These are phyloP conservation scores for Drosophila leonis DNA, from an alignment of 2,888 invertebrate genomes.

Conservation along the genomic window DNA sequence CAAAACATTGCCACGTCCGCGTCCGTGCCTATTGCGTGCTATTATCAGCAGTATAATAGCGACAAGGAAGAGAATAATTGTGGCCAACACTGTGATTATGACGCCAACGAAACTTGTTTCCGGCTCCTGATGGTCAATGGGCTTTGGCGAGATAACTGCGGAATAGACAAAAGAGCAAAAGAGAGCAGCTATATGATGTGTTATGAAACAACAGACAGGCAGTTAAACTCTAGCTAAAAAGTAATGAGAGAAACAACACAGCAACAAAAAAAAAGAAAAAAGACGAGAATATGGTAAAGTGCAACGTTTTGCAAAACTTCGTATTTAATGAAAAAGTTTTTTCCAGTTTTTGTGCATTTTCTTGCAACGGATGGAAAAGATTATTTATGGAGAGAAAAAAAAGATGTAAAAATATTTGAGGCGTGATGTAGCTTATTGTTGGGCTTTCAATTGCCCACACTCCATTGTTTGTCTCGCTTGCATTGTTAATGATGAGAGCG, in stretches of 20 bases:
- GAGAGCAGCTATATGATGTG: constrained; percentile 6
- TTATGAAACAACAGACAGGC: constrained; percentile 9
- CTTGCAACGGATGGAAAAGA: constrained; percentile 14
- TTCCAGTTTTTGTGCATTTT: constrained; percentile 35
- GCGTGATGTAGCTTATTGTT: constrained; percentile 40
- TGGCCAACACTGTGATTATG: constrained; percentile 90
- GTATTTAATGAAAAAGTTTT: constrained; percentile 51
- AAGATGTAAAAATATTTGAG: constrained; percentile 22
- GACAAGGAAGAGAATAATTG: constrained; percentile 90
- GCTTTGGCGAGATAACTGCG: constrained; percentile 86
- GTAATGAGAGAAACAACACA: constrained; percentile 21
- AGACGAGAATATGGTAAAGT: constrained; percentile 8
- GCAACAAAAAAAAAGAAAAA: background rate
- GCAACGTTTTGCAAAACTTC: constrained; percentile 14
- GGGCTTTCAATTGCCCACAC: constrained; percentile 40
- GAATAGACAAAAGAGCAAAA: constrained; percentile 19
- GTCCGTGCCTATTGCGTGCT: constrained; percentile 87
- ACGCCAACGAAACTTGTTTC: constrained; percentile 88
- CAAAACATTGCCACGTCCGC: constrained; percentile 84
- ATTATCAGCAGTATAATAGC: constrained; percentile 90
- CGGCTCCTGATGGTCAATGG: constrained; percentile 87
- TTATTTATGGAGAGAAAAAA: constrained; percentile 14
- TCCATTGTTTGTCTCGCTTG: constrained; percentile 40
- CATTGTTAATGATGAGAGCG: constrained; percentile 31
- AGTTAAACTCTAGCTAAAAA: constrained; percentile 23